Conservation (phyloP, 2,888 invertebrate genomes). For the Chirona hameri region DNA sequence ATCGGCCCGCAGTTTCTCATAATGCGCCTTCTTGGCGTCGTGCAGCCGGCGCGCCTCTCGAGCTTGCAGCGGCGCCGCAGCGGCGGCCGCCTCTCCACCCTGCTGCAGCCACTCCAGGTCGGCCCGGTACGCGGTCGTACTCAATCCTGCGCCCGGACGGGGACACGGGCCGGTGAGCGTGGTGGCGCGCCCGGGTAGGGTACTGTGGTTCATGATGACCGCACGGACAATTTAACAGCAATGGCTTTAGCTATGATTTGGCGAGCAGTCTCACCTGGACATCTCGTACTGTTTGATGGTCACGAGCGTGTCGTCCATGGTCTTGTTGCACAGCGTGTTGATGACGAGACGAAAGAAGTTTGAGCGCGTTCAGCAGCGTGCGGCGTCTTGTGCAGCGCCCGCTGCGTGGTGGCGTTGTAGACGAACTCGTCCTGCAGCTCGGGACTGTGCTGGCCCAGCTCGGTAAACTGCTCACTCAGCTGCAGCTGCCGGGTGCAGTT, state of each 20-base stretch:
- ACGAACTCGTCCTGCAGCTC: conserved; percentile 91
- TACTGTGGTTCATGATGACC: too few species aligned
- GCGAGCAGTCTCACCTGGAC: conserved; percentile 57
- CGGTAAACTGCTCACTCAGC: conserved; percentile 39
- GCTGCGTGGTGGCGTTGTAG: conserved; percentile 93
- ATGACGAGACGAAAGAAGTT: conserved; percentile 96
- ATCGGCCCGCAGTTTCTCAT: conserved; percentile 88
- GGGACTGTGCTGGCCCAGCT: conserved; percentile 51
- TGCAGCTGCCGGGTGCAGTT: conserved; percentile 34
- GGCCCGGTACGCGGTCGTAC: conserved; percentile 94
- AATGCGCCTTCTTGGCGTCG: conserved; percentile 79
- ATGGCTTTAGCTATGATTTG: too few species aligned
- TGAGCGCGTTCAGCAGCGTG: conserved; percentile 80
- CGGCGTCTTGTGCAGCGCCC: conserved; percentile 90
- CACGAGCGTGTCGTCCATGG: conserved; percentile 88
- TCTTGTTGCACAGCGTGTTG: conserved; percentile 93
- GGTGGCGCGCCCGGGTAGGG: too few species aligned
- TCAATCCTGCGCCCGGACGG: conserved; percentile 62
- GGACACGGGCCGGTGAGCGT: too few species aligned
- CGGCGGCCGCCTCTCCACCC: conserved; percentile 50
- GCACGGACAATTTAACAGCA: too few species aligned
- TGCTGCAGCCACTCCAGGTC: conserved; percentile 81
- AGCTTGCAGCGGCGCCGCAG: conserved; percentile 57
- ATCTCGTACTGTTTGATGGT: conserved; percentile 74
- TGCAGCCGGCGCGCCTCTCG: conserved; percentile 79